These are phyloP conservation scores for Coilia nasus DNA, from an alignment of 2,797 vertebrate genomes.

Conservation along the genomic window DNA sequence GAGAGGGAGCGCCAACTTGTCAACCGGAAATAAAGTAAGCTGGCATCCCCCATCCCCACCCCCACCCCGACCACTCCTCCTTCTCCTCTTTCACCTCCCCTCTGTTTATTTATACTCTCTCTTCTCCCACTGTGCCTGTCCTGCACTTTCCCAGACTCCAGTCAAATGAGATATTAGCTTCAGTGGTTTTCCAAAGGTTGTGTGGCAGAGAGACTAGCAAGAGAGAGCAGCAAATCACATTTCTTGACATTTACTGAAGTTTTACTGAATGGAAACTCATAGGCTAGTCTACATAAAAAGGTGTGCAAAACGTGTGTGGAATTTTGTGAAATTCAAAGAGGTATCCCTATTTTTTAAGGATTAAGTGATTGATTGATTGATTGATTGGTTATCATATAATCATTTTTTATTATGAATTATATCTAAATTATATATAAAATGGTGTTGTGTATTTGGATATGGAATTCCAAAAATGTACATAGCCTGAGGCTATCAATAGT, in stretches of 20 bases:
- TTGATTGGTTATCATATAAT: too few relatives aligned
- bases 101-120: conserved; percentile 74
- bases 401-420: too few relatives aligned
- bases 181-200: conserved; percentile 36
- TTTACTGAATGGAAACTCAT: neutral
- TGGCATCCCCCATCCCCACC: conserved; percentile 52
- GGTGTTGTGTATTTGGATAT: too few relatives aligned
- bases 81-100: conserved; percentile 57
- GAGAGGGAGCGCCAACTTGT: conserved; percentile 71
- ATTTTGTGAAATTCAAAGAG: neutral
- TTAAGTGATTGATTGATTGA: too few relatives aligned
- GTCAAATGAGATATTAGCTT: conserved; percentile 25
- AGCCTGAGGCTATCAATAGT: too few relatives aligned
- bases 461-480: too few relatives aligned
- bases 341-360: neutral
- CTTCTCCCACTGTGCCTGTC: conserved; percentile 48
- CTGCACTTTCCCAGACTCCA: conserved; percentile 55
- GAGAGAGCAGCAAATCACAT: neutral
- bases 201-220: neutral
- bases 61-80: conserved; percentile 36
- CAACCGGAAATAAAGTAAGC: conserved; percentile 65
- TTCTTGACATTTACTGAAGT: neutral
- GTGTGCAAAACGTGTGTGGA: neutral
- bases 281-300: neutral
- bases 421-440: too few relatives aligned